Conservation (phyloP, 2,113 vertebrate genomes). For the Fulica atra region DNA sequence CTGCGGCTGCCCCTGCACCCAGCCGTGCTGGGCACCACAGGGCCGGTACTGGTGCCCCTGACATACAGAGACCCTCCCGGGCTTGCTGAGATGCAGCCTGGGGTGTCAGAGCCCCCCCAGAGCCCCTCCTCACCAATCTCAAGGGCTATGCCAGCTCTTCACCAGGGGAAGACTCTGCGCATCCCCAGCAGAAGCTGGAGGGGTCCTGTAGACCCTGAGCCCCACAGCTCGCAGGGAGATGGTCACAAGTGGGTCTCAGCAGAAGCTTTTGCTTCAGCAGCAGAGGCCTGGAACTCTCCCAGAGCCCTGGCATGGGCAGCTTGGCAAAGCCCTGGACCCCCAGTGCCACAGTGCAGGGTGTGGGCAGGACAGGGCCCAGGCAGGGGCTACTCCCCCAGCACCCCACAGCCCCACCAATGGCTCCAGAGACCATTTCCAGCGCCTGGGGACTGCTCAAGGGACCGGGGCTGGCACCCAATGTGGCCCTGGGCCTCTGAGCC, state of each 20-base stretch:
- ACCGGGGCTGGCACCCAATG: not conserved
- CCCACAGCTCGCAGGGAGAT: too few species aligned
- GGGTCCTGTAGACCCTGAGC: too few species aligned
- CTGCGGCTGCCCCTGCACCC: too few species aligned
- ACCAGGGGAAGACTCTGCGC: too few species aligned
- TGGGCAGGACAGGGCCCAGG: not conserved
- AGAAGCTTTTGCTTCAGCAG: not conserved
- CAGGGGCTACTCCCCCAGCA: not conserved
- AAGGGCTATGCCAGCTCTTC: too few species aligned
- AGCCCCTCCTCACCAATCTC: too few species aligned
- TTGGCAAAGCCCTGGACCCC: too few species aligned
- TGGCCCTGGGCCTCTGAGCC: not conserved
- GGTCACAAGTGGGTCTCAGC: too few species aligned
- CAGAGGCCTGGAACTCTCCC: not conserved
- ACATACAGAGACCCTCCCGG: not conserved
- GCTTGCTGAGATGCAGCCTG: not conserved
- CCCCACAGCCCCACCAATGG: not conserved
- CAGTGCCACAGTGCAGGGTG: accelerated
- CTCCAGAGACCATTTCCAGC: not conserved
- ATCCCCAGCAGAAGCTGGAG: too few species aligned
- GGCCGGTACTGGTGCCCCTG: not conserved
- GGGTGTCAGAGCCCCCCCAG: not conserved
- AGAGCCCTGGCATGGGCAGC: too few species aligned
- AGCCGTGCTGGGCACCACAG: too few species aligned
- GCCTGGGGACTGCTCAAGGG: not conserved